These are phyloP conservation scores for Belonocnema kinseyi DNA, from an alignment of 1,140 invertebrate genomes.

Conservation along the genomic window DNA sequence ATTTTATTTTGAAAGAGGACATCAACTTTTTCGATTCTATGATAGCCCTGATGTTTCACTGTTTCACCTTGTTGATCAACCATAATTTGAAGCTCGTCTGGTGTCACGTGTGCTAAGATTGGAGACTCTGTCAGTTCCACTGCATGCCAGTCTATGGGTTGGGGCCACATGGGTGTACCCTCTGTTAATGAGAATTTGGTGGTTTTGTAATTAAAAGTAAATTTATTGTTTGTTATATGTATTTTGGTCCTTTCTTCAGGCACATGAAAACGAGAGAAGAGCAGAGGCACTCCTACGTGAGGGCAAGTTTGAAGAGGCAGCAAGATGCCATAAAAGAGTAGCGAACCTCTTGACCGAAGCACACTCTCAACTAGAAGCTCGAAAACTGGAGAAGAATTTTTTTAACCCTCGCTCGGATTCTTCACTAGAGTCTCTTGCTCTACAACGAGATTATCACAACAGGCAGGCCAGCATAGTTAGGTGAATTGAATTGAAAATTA, in stretches of 20 bases:
- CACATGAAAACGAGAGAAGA: conserved; percentile 80
- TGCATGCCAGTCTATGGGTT: no score
- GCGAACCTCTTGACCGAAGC: conserved; percentile 77
- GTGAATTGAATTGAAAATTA: conserved; percentile 48
- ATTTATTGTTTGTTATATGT: not conserved
- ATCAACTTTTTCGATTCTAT: no score
- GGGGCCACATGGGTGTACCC: no score
- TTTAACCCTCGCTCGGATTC: conserved; percentile 38
- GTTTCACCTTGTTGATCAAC: no score
- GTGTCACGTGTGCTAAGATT: no score
- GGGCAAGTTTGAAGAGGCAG: conserved; percentile 79
- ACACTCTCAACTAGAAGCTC: conserved; percentile 62
- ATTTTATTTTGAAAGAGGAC: no score
- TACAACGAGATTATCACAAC: conserved; percentile 80
- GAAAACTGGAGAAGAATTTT: conserved; percentile 70
- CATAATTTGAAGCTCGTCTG: no score
- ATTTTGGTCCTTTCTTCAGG: conserved; percentile 69
- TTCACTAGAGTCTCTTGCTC: conserved; percentile 77
- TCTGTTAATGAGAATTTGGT: not conserved
- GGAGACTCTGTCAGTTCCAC: no score
- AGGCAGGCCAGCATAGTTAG: conserved; percentile 76
- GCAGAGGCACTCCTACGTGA: conserved; percentile 78
- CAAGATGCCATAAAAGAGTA: conserved; percentile 79
- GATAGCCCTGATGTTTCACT: no score
- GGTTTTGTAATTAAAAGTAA: no score